A percentile compares a stretch with the other conserved stretches of the same genome.
These are phyloP conservation scores for Drymodes brunneopygia DNA, from an alignment of 2,113 vertebrate species.

Conservation along the genomic window DNA sequence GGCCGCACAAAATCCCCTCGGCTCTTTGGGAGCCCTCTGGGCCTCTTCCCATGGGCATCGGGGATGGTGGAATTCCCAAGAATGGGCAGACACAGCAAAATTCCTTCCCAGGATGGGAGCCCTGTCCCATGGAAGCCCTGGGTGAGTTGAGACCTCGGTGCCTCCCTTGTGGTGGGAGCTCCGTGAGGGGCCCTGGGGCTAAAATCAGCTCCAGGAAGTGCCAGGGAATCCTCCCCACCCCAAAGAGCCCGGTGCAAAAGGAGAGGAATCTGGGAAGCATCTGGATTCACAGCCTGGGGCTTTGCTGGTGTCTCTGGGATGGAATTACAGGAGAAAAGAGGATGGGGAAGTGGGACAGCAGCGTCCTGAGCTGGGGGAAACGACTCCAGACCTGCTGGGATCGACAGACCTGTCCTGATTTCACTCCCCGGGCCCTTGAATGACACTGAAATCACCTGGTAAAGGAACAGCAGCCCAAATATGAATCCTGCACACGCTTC, in stretches of 20 bases:
- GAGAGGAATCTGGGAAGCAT: background rate
- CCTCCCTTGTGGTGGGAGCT: background rate
- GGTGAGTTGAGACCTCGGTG: background rate
- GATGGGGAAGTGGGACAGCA: background rate
- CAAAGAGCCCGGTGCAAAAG: fast-evolving
- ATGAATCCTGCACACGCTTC: background rate
- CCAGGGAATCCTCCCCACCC: background rate
- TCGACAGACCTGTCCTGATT: background rate
- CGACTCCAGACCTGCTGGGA: background rate
- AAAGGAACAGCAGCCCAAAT: background rate
- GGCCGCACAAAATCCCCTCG: background rate
- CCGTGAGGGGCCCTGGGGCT: background rate
- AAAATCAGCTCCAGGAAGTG: background rate
- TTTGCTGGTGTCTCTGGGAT: background rate
- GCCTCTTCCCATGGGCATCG: background rate
- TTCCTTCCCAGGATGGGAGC: background rate
- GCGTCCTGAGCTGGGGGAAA: background rate
- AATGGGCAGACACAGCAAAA: background rate
- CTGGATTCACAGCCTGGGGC: background rate
- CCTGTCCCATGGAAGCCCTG: background rate
- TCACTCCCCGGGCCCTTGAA: background rate
- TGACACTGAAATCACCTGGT: background rate
- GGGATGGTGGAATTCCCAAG: background rate
- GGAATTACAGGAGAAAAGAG: background rate
- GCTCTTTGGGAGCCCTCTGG: background rate